Conservation (phyloP, 2,113 vertebrate species). For the Erythrocercus mccallii region DNA sequence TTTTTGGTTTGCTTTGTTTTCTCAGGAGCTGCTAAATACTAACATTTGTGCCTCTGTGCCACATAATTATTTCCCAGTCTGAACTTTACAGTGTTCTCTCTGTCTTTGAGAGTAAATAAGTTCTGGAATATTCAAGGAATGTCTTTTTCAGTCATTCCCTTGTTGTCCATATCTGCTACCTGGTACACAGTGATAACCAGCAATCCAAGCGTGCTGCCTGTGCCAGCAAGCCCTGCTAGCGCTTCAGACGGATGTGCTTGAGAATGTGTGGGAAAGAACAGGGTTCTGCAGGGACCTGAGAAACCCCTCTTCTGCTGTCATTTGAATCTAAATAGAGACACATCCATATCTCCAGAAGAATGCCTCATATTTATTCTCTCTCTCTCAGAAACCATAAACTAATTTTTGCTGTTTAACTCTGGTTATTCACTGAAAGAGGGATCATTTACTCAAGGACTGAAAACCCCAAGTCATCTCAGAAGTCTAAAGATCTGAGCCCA, state of each 20-base stretch:
- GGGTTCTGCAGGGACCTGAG: not conserved
- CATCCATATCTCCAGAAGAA: not conserved
- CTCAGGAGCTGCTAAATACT: not conserved
- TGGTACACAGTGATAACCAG: slow-evolving; percentile 23
- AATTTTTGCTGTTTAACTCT: not conserved
- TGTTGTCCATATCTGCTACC: slow-evolving; percentile 25
- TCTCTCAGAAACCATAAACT: not conserved
- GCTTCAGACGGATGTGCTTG: accelerated
- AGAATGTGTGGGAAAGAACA: not conserved
- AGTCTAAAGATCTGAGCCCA: not conserved
- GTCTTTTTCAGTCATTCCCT: not conserved
- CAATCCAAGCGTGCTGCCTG: not conserved
- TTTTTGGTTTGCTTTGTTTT: not conserved
- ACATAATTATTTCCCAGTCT: not conserved
- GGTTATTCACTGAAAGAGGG: not conserved
- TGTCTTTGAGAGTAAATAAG: not conserved
- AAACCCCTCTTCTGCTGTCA: not conserved
- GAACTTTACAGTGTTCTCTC: not conserved
- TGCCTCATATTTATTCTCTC: not conserved
- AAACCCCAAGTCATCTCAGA: not conserved
- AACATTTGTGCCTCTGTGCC: not conserved
- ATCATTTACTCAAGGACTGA: not conserved
- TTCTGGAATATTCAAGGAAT: slow-evolving; percentile 1
- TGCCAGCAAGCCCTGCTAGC: not conserved
- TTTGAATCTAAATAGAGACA: not conserved